Conservation (phyloP, 2,113 vertebrate species). For the Osmerus mordax region DNA sequence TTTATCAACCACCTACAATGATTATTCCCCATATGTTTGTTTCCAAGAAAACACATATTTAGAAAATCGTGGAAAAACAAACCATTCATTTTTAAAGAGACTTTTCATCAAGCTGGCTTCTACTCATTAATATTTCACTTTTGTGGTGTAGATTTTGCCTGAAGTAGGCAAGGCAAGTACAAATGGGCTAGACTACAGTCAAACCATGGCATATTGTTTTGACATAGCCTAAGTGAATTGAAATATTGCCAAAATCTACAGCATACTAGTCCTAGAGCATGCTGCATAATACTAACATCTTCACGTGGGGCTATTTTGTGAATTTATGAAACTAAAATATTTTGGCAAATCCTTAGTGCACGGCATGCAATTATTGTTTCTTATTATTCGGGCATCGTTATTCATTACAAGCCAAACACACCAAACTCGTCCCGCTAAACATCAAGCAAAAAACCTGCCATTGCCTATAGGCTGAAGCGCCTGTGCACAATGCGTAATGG, state of each 20-base stretch:
- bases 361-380: conserved; percentile 39
- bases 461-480: conserved; percentile 19
- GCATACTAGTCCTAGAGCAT: conserved; percentile 34
- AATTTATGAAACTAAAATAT: conserved; percentile 75
- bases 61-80: conserved; percentile 57
- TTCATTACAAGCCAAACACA: conserved; percentile 37
- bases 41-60: conserved; percentile 47
- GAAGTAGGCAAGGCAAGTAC: no score
- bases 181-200: background rate
- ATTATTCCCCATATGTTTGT: conserved; percentile 43
- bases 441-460: conserved; percentile 36
- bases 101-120: conserved; percentile 52
- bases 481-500: conserved; percentile 40
- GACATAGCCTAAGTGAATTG: no score
- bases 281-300: conserved; percentile 34
- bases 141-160: background rate
- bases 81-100: conserved; percentile 60
- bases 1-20: conserved; percentile 66
- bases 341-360: conserved; percentile 36
- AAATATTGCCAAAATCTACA: no score
- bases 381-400: conserved; percentile 44
- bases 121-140: conserved; percentile 62
- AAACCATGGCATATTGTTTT: background rate
- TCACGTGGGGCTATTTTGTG: conserved; percentile 62
- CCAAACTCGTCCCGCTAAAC: conserved; percentile 47